These are phyloP conservation scores for Drosophila histrio DNA, from an alignment of 2,888 invertebrate genomes.

Conservation along the genomic window DNA sequence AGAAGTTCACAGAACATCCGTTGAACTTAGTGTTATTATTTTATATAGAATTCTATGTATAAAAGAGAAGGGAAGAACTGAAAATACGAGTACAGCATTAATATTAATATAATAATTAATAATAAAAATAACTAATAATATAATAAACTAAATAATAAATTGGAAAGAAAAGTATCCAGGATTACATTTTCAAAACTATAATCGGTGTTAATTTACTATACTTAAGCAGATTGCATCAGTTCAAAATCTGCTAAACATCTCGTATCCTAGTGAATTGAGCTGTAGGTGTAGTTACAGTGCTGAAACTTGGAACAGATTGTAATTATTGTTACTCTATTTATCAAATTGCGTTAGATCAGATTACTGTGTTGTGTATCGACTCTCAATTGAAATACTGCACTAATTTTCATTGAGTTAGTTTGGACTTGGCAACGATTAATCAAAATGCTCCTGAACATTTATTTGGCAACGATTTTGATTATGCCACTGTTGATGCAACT, in stretches of 20 bases:
- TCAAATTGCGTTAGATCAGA: no score
- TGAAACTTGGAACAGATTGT: no score
- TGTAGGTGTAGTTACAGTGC: no score
- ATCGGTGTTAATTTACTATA: not conserved
- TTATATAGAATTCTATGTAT: not conserved
- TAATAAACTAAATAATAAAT: no score
- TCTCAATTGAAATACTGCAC: not conserved
- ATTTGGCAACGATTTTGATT: conserved; percentile 18
- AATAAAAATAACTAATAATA: not conserved
- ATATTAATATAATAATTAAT: not conserved
- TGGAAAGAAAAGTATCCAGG: no score
- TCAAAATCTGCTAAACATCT: no score
- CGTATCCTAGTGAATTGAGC: no score
- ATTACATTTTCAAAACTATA: no score
- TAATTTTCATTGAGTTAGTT: not conserved
- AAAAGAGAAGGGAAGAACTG: not conserved
- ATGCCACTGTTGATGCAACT: conserved; percentile 11
- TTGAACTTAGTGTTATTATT: conserved; percentile 8
- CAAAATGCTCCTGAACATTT: conserved; percentile 23
- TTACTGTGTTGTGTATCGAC: not conserved
- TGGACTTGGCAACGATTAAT: conserved; percentile 30
- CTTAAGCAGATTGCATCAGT: not conserved
- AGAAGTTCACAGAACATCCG: conserved; percentile 17
- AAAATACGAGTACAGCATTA: not conserved
- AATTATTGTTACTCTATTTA: no score